Conservation (phyloP, 2,797 vertebrate genomes). For the Heteromormyrus szaboi region DNA sequence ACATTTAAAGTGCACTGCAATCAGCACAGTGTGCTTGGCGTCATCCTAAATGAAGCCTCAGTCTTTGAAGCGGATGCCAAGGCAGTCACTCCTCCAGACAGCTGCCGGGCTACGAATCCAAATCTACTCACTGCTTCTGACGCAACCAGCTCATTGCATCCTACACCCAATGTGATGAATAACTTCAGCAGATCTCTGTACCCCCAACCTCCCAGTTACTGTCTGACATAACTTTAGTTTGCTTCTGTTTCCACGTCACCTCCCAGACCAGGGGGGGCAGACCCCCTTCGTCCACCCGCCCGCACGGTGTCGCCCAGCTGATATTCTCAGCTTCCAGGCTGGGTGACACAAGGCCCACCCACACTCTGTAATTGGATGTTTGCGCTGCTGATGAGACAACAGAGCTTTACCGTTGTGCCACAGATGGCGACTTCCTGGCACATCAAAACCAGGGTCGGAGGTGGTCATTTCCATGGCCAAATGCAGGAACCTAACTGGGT, state of each 20-base stretch:
- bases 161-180: background rate
- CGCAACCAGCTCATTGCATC: background rate
- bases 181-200: background rate
- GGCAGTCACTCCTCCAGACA: background rate
- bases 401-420: slow-evolving; percentile 1
- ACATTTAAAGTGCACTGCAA: slow-evolving; percentile 18
- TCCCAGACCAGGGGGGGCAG: background rate
- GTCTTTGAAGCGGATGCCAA: slow-evolving; percentile 9
- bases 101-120: background rate
- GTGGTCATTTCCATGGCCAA: background rate
- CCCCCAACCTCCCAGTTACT: background rate
- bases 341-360: background rate
- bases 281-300: background rate
- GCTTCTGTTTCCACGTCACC: background rate
- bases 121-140: background rate
- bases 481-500: background rate
- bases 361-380: slow-evolving; percentile 20
- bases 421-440: background rate
- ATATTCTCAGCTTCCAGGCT: background rate
- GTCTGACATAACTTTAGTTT: background rate
- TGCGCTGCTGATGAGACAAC: slow-evolving; percentile 10
- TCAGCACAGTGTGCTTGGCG: slow-evolving; percentile 15
- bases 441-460: background rate
- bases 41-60: slow-evolving; percentile 7
- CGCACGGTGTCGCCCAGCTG: background rate